phyloP scores from a whole-genome alignment of 1,140 invertebrate genomes.

The Lucilia sericata region DNA sequence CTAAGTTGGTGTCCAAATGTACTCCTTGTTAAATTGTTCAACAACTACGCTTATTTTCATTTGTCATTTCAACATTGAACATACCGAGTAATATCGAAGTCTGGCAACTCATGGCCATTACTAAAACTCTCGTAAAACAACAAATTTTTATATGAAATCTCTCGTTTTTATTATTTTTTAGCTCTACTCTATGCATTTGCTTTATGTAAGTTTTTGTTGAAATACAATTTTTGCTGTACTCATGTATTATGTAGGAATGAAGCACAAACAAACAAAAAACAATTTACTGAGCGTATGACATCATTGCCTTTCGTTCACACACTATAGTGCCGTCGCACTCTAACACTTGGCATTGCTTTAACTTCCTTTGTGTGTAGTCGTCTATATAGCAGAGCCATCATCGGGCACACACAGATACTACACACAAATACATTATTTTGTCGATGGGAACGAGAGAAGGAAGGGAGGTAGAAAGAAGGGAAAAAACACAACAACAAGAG shows the following conservation, averaged over 20 bases:
- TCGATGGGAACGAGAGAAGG: background rate
- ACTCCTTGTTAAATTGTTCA: too few species aligned
- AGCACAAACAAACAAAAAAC: constrained; percentile 34
- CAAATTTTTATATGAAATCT: constrained; percentile 24
- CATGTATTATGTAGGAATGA: constrained; percentile 40
- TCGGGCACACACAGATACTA: background rate
- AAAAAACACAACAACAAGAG: background rate
- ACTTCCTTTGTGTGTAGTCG: constrained; percentile 35
- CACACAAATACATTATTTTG: background rate
- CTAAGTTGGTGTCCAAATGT: too few species aligned
- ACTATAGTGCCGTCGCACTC: background rate
- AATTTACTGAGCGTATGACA: constrained; percentile 31
- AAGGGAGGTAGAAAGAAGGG: background rate
- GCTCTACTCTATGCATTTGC: constrained; percentile 35
- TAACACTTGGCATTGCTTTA: background rate
- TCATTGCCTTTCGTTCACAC: background rate
- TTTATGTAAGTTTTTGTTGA: constrained; percentile 39
- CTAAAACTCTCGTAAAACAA: background rate
- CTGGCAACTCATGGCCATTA: constrained; percentile 30
- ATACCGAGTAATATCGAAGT: background rate
- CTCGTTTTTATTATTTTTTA: constrained; percentile 22
- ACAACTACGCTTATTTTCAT: background rate
- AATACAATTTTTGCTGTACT: constrained; percentile 29
- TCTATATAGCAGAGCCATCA: constrained; percentile 21
- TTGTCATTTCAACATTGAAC: constrained; percentile 1